These are phyloP conservation scores for Gastrophryne carolinensis DNA, from an alignment of 2,797 vertebrate species.

Conservation along the genomic window DNA sequence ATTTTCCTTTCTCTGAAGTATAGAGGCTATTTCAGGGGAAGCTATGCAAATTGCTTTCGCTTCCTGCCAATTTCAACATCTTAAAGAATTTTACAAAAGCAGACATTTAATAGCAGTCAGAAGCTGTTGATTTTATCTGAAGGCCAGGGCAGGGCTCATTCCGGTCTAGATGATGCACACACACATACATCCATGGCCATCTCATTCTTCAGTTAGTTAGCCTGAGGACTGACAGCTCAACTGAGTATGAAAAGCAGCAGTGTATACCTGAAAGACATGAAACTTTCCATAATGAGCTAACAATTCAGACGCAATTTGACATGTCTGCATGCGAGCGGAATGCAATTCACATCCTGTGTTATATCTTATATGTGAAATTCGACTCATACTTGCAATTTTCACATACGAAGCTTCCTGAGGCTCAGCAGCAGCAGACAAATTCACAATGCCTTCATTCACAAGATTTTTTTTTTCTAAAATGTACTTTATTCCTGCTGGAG, in stretches of 20 bases:
- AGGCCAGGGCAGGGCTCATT: conserved; percentile 18
- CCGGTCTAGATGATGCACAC: conserved; percentile 3
- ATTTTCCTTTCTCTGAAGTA: background rate
- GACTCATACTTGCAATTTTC: conserved; percentile 45
- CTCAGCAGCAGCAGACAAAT: conserved; percentile 35
- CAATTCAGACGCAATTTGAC: conserved; percentile 36
- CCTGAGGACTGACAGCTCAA: conserved; percentile 18
- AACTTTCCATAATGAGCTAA: conserved; percentile 34
- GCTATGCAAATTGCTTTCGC: conserved; percentile 16
- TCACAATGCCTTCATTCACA: conserved; percentile 42
- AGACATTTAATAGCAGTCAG: conserved; percentile 15
- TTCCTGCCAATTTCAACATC: conserved; percentile 28
- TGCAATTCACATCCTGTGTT: conserved; percentile 45
- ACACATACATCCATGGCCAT: conserved; percentile 18
- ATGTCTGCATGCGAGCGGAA: conserved; percentile 41
- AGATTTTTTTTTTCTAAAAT: conserved; percentile 10
- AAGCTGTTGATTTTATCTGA: conserved; percentile 15
- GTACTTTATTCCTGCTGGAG: conserved; percentile 29
- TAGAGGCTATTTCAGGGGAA: conserved; percentile 2
- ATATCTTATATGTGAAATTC: conserved; percentile 46
- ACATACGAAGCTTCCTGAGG: conserved; percentile 32
- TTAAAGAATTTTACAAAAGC: conserved; percentile 9
- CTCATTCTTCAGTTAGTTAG: conserved; percentile 25
- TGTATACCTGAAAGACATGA: conserved; percentile 12
- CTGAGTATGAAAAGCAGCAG: conserved; percentile 10